Conservation (phyloP, 2,888 invertebrate species). For the Pachycephus smyrnensis region DNA sequence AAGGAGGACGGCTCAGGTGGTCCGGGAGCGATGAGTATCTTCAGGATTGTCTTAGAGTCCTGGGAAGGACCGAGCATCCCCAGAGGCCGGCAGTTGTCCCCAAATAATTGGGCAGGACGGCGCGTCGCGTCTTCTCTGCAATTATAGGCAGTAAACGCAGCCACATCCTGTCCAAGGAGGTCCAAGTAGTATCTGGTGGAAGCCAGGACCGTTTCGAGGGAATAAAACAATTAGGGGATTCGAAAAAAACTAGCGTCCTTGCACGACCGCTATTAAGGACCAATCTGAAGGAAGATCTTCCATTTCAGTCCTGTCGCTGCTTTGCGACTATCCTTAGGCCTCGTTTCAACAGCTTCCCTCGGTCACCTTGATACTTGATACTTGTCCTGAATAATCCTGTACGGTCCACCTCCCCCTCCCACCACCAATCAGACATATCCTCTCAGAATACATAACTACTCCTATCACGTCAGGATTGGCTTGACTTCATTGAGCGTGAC, state of each 20-base stretch:
- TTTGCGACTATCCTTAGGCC: neutral
- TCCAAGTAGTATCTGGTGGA: conserved; percentile 34
- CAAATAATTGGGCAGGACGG: conserved; percentile 61
- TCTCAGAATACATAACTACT: neutral
- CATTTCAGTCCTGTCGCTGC: neutral
- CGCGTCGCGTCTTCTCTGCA: conserved; percentile 57
- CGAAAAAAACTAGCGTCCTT: conserved; percentile 26
- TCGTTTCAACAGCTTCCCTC: neutral
- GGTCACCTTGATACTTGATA: neutral
- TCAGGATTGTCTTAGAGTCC: neutral
- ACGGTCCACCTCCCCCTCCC: neutral
- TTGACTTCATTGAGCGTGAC: neutral
- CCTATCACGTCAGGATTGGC: neutral
- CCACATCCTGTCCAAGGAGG: conserved; percentile 62
- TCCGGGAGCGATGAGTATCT: neutral
- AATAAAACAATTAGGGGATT: conserved; percentile 47
- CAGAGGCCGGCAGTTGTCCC: conserved; percentile 54
- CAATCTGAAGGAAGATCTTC: neutral
- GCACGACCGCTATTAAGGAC: neutral
- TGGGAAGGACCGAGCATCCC: conserved; percentile 8
- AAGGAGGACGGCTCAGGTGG: conserved; percentile 20
- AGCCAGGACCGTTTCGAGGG: conserved; percentile 41
- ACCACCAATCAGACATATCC: neutral
- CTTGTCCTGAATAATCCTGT: neutral
- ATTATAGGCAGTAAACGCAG: conserved; percentile 66